Evolutionary conservation across 2,797 vertebrate species (phyloP), one percentile per base, ranked within the genome.

Genomic region (Peromyscus attwateri): DNA sequence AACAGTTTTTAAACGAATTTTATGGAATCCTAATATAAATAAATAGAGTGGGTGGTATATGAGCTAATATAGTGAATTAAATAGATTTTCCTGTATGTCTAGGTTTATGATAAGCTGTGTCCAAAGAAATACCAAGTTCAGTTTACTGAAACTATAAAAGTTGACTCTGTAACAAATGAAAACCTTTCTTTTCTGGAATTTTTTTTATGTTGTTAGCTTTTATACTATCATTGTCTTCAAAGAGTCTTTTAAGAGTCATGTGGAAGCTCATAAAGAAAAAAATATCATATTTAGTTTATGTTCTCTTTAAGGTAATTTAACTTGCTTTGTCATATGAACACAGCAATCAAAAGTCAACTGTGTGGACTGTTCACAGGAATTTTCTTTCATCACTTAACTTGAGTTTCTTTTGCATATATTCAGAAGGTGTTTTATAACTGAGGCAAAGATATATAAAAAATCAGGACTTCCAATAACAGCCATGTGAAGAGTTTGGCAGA

Each of bases 251-350:
- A 62, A 52, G 10, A 92, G 34, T 49, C 40, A 14, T 68, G 16
- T 64, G 52, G 64, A 92, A 85, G 70, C 43, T 52, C 55, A 66
- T 34, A 93, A 27, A 90, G 37, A n/a, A 94, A 93, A 83, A 94
- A 81, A 64, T 77, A 73, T 90, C 3, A 34, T 62, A 89, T 84
- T 95, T 89, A 94, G 91, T 43, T 76, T 66, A 71, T 77, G n/a
- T 2, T 92, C 27, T 89, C 23, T 89, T 88, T 37, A 96, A 85
- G 90, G 89, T 95, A 75, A 90, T 62, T 96, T 80, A 70, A 94
- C 77, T 57, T 94, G 34, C 14, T 66, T 0, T 90, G 62, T 91
- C 68, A 80, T 76, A 43, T 80, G 27, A 93, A 82, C 27, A 94
- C 92, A 79, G 49, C 13, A 93, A 2, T 81, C 62, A 57, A 95